phyloP scores from a whole-genome alignment of 2,888 invertebrate species.

The Drosophila seclusa region DNA sequence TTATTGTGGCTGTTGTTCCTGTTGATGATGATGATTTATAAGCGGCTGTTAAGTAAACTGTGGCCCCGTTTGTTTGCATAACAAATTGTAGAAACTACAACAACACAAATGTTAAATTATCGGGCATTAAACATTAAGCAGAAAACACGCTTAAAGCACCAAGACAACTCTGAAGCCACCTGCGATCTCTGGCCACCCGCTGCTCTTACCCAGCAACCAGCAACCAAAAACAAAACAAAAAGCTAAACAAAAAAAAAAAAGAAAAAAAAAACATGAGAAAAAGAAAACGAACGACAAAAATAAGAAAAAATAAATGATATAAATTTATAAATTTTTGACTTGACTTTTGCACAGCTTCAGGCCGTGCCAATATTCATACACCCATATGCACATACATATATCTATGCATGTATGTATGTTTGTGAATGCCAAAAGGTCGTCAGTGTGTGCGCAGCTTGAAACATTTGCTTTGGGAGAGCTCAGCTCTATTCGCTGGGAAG shows the following conservation, averaged over 20 bases:
- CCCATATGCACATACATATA: constrained; percentile 11
- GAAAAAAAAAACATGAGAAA: constrained; percentile 6
- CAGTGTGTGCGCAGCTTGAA: constrained; percentile 65
- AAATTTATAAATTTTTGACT: constrained; percentile 65
- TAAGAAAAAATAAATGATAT: constrained; percentile 63
- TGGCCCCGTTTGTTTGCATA: constrained; percentile 76
- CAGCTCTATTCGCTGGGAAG: constrained; percentile 38
- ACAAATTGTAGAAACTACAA: constrained; percentile 64
- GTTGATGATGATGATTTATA: constrained; percentile 73
- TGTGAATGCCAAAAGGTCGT: constrained; percentile 70
- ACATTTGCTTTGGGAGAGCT: constrained; percentile 32
- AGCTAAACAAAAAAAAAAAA: constrained; percentile 23
- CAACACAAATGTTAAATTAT: constrained; percentile 64
- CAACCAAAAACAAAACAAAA: constrained; percentile 1
- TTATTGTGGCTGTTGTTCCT: constrained; percentile 38
- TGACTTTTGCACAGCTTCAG: constrained; percentile 54
- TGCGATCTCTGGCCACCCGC: constrained; percentile 70
- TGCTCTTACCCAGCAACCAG: constrained; percentile 41
- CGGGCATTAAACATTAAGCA: constrained; percentile 72
- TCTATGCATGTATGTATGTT: not conserved
- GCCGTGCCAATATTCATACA: constrained; percentile 53
- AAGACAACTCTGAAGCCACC: constrained; percentile 60
- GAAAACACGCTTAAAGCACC: constrained; percentile 58
- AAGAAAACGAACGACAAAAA: constrained; percentile 23
- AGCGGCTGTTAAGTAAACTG: constrained; percentile 69